Base-by-base conservation (phyloP, 2,113 vertebrate species). In the Dicaeum eximium region DNA sequence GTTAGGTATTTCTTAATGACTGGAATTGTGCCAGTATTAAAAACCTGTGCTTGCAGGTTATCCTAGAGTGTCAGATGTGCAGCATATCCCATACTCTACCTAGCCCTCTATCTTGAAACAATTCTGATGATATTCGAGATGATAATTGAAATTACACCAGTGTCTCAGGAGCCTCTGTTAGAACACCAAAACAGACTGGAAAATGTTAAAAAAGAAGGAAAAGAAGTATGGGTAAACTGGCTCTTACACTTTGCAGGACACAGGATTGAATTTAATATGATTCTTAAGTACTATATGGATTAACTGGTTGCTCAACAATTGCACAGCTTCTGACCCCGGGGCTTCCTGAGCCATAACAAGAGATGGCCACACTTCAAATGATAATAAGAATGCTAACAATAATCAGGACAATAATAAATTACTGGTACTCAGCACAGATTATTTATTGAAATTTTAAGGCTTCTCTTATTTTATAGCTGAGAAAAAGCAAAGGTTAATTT, bases 401-500 rank as follows among this genome's bases (percentile, higher is more conserved):
- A 71, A 95, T 86, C 35, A 86, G 19, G 33, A 51, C 7, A 90
- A 80, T 31, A 90, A 90, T 73, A 90, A 86, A 92, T 90, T 51
- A 69, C 30, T 14, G 14, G 21, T 48, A 78, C 16, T 62, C 20
- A 25, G 19, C 16, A 3, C 24, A 64, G 67, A 71, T 64, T 81
- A 84, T 91, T 96, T 86, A 62, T 64, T 94, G 30, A 28, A 72
- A 86, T 90, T 79, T 86, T 86, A 62, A 82, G 64, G 4, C 38
- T 62, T 40, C 15, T 66, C 38, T 90, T 85, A 66, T 83, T 92
- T 97, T 83, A 88, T 37, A 86, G 44, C 37, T 93, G 72, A 92
- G 75, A 71, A 19, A 71, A 92, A 90, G 18, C 47, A 84, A 92
- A 93, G 40, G n/a, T 91, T 88, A 86, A 88, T 88, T 95, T 93